phyloP scores from a whole-genome alignment of 2,888 invertebrate species.

The Calliopum simillimum region DNA sequence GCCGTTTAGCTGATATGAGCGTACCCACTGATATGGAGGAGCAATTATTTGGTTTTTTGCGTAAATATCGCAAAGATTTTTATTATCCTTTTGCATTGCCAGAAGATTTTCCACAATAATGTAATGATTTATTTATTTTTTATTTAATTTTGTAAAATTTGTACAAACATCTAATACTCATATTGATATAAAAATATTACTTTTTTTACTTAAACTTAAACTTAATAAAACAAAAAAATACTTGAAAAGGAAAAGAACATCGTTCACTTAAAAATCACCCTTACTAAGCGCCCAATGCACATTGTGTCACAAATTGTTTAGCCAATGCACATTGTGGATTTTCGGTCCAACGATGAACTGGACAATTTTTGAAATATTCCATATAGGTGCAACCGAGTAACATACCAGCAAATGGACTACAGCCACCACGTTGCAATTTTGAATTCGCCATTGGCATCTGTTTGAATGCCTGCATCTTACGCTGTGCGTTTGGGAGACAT shows the following conservation, averaged over 20 bases:
- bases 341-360: constrained; percentile 59
- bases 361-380: constrained; percentile 65
- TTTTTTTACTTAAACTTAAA: background rate
- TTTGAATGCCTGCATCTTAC: constrained; percentile 51
- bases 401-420: constrained; percentile 63
- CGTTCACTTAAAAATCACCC: constrained; percentile 9
- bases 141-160: background rate
- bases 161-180: background rate
- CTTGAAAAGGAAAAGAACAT: background rate
- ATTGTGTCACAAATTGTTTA: constrained; percentile 61
- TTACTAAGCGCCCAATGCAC: constrained; percentile 55
- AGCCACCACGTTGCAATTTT: constrained; percentile 48
- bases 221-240: constrained; percentile 20
- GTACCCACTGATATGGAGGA: constrained; percentile 46
- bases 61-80: constrained; percentile 53
- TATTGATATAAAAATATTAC: too few relatives aligned
- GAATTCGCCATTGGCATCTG: constrained; percentile 44
- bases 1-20: constrained; percentile 36
- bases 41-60: constrained; percentile 52
- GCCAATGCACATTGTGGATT: constrained; percentile 58
- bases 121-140: constrained; percentile 1
- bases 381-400: constrained; percentile 63
- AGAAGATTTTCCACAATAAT: constrained; percentile 49
- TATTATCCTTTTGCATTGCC: constrained; percentile 52
- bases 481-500: constrained; percentile 57